Evolutionary conservation across 2,797 vertebrate species (phyloP).

Genomic region (Sternotherus odoratus): DNA sequence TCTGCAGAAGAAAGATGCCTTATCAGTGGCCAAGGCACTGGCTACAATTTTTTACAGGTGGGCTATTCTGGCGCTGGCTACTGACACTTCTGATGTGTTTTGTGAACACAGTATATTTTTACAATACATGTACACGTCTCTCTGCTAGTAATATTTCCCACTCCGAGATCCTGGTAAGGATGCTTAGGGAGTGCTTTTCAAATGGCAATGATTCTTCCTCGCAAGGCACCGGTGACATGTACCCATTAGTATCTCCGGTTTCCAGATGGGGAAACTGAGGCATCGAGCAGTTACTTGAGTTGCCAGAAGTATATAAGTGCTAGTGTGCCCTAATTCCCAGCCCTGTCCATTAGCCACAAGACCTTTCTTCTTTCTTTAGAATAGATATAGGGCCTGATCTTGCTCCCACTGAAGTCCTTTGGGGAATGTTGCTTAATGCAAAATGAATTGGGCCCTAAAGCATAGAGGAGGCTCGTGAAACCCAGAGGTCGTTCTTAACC

Average conservation of each 20-base stretch:
- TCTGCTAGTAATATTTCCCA: fast-evolving
- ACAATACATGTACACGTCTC: not conserved
- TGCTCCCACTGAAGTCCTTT: not conserved
- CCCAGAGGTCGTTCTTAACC: not conserved
- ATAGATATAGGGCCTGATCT: not conserved
- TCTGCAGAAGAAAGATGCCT: constrained; percentile 84
- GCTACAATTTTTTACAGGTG: constrained; percentile 89
- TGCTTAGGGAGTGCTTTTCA: not conserved
- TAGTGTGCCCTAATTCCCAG: not conserved
- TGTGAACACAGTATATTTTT: not conserved
- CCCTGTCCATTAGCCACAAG: constrained; percentile 31
- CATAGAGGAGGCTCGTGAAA: not conserved
- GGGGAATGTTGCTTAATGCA: not conserved
- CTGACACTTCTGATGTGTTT: not conserved
- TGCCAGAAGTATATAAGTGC: not conserved
- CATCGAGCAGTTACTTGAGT: not conserved
- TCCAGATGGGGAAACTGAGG: not conserved
- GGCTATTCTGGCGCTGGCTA: not conserved
- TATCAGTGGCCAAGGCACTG: constrained; percentile 87
- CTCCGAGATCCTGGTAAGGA: fast-evolving
- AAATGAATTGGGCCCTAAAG: not conserved
- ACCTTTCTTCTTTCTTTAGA: not conserved
- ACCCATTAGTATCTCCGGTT: not conserved
- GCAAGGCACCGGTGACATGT: not conserved
- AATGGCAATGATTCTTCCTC: not conserved